Percentiles rank a stretch among this genome's conserved stretches.
Conservation (phyloP, 2,113 vertebrate species). For the Casuarius casuarius region DNA sequence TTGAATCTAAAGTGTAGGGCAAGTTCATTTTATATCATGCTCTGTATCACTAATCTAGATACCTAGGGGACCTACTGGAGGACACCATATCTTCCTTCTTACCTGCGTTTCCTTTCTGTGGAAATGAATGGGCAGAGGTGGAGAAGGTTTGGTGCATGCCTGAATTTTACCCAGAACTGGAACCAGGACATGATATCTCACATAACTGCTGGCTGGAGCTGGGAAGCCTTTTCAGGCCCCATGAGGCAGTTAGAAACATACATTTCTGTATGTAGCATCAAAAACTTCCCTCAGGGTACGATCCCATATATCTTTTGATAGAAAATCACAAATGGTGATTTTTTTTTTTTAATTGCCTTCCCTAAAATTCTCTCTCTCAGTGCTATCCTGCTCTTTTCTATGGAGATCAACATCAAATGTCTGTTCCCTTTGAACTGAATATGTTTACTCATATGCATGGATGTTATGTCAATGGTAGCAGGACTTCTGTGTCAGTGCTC, state of each 20-base stretch:
- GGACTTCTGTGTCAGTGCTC: neutral
- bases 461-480: neutral
- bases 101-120: neutral
- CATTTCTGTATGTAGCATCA: neutral
- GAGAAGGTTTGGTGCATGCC: neutral
- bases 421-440: neutral
- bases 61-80: neutral
- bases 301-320: neutral
- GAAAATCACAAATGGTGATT: neutral
- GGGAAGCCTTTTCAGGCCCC: neutral
- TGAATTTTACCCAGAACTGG: neutral
- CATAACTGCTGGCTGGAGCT: neutral
- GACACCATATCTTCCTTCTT: neutral
- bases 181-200: neutral
- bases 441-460: neutral
- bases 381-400: neutral
- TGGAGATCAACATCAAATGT: neutral
- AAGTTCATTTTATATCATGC: neutral
- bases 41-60: accelerated
- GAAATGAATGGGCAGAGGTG: neutral
- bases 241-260: neutral
- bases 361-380: neutral
- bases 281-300: neutral
- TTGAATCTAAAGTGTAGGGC: neutral
- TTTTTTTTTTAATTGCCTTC: neutral